Conservation (phyloP, 2,888 invertebrate species). For the Salticus scenicus region DNA sequence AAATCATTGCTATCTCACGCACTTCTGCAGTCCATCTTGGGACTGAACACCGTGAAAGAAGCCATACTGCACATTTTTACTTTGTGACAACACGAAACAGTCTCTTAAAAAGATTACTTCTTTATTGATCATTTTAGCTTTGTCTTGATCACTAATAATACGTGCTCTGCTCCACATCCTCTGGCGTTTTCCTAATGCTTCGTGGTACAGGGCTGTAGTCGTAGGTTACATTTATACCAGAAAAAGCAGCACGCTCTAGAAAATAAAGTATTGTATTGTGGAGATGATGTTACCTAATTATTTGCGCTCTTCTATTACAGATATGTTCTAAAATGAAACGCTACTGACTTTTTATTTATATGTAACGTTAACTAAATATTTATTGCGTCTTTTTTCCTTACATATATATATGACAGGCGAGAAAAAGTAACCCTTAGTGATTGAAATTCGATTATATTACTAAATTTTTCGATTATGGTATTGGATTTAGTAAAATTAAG, state of each 20-base stretch:
- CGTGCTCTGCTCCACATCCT: background rate
- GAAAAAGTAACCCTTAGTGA: too few relatives aligned
- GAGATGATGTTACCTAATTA: background rate
- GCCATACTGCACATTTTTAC: background rate
- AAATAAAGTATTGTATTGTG: slow-evolving; percentile 4
- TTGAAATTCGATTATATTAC: too few relatives aligned
- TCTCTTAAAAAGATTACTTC: slow-evolving; percentile 53
- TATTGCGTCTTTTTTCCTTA: too few relatives aligned
- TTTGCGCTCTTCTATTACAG: background rate
- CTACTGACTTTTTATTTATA: too few relatives aligned
- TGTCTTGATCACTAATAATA: background rate
- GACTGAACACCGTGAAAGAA: background rate
- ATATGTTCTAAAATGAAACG: background rate
- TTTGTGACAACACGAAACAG: background rate
- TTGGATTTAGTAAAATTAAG: too few relatives aligned
- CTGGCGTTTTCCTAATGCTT: background rate
- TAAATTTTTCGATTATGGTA: too few relatives aligned
- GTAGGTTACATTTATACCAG: background rate
- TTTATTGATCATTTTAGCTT: slow-evolving; percentile 28
- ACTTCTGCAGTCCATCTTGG: background rate
- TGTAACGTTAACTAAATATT: too few relatives aligned
- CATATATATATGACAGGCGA: too few relatives aligned
- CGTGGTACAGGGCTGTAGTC: background rate
- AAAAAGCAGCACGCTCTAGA: background rate
- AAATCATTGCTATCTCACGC: background rate